Evolutionary conservation across 2,797 vertebrate genomes (phyloP), one percentile per base, ranked within the genome.

Genomic region (Schizopygopsis malacanthus): DNA sequence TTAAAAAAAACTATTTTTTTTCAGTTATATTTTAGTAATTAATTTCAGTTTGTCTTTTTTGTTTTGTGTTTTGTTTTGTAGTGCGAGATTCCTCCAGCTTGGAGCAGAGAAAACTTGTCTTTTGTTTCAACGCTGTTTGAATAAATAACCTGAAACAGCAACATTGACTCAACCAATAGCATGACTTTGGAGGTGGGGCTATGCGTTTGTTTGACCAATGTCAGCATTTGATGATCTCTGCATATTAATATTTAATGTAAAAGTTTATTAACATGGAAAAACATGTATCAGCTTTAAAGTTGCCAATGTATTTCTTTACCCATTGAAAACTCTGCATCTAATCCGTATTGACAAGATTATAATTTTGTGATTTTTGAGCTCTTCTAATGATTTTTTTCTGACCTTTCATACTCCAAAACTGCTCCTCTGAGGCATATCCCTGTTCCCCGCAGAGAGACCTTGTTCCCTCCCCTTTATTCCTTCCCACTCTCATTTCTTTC

Each of bases 391-490:
- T 41, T 61, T 79, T 52, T 25, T 45, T n/a, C 59, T 77, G 28
- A 83, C 59, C 43, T 72, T 69, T 84, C 16, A 8, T 77, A 37
- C 59, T 77, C 41, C 59, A 43, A 76, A 28, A 50, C 83, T 65
- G 22, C 67, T 81, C 47, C 80, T 72, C 52, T 25, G 43, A n/a
- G 81, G 70, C 70, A 70, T 45, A 59, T 73, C 83, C 20, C 54
- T 41, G 69, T n/a, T 59, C 28, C 71, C 22, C 4, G 22, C 20
- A 79, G 75, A 79, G 56, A 63, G 25, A 54, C 80, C 65, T 61
- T n/a, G 22, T 47, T 83, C 54, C 7, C 43, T 33, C 52, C 37
- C n/a, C 50, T 45, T 70, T 67, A 76, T 63, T 81, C 28, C 71
- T 39, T 75, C 61, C n/a, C 6, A 12, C 70, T 70, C 63, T 84